These are phyloP conservation scores for Phoenicopterus ruber DNA, from an alignment of 2,113 vertebrate species.

Conservation along the genomic window DNA sequence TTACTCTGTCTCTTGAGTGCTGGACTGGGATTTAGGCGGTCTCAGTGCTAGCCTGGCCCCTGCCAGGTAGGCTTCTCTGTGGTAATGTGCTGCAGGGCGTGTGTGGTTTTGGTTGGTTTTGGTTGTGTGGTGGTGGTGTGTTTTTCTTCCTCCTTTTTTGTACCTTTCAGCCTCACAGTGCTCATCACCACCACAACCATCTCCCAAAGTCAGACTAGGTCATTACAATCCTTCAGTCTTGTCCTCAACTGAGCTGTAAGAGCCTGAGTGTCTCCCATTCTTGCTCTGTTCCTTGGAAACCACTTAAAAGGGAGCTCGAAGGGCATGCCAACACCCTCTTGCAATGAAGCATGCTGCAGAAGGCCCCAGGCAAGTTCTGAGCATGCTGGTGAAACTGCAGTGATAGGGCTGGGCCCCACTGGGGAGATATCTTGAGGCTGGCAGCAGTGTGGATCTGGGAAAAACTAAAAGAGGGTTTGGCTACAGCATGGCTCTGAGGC, in stretches of 20 bases:
- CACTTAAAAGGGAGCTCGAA: background rate
- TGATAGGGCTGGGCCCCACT: fast-evolving
- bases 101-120: background rate
- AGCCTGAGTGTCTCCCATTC: background rate
- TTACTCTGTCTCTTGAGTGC: background rate
- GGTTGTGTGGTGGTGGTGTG: too few relatives aligned
- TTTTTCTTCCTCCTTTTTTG: background rate
- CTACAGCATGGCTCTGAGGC: fast-evolving
- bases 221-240: background rate
- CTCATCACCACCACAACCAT: fast-evolving
- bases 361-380: background rate
- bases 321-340: background rate
- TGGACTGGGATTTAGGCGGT: background rate
- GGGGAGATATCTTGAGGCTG: background rate
- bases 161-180: background rate
- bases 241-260: background rate
- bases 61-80: background rate
- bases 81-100: background rate
- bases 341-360: fast-evolving
- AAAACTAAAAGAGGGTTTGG: background rate
- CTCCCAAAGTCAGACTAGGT: background rate
- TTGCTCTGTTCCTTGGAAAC: background rate
- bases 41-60: background rate
- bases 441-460: background rate
- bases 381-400: background rate